Evolutionary conservation across 2,113 vertebrate species (phyloP), one percentile per base, ranked within the genome.

Genomic region (Pterocles gutturalis): DNA sequence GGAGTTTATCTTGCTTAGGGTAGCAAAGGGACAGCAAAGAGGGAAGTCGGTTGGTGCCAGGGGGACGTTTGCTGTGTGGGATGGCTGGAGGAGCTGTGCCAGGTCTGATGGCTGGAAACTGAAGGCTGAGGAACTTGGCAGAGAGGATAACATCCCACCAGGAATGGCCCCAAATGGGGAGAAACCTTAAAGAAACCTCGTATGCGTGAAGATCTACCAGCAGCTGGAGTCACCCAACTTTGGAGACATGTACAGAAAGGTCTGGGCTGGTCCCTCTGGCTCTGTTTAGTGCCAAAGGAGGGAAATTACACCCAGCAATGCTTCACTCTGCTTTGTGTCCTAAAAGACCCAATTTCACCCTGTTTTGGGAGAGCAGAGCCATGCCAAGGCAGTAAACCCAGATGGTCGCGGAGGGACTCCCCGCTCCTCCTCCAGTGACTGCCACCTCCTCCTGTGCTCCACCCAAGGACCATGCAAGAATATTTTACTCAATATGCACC

Each of bases 181-280:
- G 49, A 55, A 88, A n/a, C 21, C 25, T 41, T 10, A 45, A n/a
- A 31, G 75, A 83, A 80, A 89, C 14, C 4, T 67, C 3, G 0
- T 14, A n/a, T 0, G 3, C 3, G 6, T 7, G 34, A 36, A n/a
- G 19, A 45, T 31, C 33, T 19, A 53, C 26, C n/a, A 54, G 13
- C 33, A 65, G 53, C 1, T 45, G 62, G 38, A 45, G 25, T 29
- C 33, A 17, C 38, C 29, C 61, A 0, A 3, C 33, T 20, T 7
- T 11, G 29, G 34, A 21, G 3, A 2, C 0, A 1, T 5, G 4
- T 1, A 7, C 28, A 36, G 29, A 62, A 51, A n/a, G 34, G 7
- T 31, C 13, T 57, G 25, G 46, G 0, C 14, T 22, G 31, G 18
- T 36, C 38, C 55, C 34, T 28, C 48, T 53, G 80, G 19, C 48